Evolutionary conservation across 2,888 invertebrate species (phyloP).

Genomic region (Xestia ashworthii): DNA sequence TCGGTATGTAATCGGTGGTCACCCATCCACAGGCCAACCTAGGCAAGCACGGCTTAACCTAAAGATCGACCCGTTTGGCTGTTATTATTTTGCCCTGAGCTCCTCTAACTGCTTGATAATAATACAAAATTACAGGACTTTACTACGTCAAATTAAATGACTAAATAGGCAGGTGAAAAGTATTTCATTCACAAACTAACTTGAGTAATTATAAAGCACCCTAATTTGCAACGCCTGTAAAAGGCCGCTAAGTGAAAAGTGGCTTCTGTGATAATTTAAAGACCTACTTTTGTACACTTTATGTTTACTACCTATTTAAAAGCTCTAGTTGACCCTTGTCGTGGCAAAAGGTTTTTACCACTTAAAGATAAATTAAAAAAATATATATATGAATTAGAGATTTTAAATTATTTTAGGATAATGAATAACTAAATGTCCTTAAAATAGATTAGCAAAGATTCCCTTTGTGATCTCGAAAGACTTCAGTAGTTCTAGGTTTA

Average conservation of each 20-base stretch:
- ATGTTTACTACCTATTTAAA: slow-evolving; percentile 20
- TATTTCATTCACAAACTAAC: not conserved
- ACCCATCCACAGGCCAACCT: too few relatives aligned
- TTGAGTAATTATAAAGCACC: slow-evolving; percentile 7
- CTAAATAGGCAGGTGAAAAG: not conserved
- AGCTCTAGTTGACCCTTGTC: not conserved
- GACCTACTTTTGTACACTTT: slow-evolving; percentile 30
- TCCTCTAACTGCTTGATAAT: not conserved
- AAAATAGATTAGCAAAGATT: not conserved
- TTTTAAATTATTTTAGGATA: not conserved
- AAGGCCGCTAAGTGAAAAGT: slow-evolving; percentile 35
- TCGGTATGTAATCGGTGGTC: too few relatives aligned
- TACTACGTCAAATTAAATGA: not conserved
- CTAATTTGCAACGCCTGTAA: slow-evolving; percentile 15
- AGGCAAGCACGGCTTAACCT: too few relatives aligned
- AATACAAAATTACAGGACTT: not conserved
- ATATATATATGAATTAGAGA: not conserved
- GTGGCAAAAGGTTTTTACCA: not conserved
- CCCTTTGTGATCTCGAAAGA: not conserved
- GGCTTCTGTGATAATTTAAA: slow-evolving; percentile 15
- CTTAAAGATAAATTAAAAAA: not conserved
- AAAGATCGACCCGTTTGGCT: too few relatives aligned
- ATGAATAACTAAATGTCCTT: not conserved
- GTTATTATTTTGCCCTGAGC: too few relatives aligned
- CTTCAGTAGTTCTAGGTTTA: not conserved